Evolutionary conservation across 2,797 vertebrate species (phyloP).

Genomic region (Argya squamiceps): DNA sequence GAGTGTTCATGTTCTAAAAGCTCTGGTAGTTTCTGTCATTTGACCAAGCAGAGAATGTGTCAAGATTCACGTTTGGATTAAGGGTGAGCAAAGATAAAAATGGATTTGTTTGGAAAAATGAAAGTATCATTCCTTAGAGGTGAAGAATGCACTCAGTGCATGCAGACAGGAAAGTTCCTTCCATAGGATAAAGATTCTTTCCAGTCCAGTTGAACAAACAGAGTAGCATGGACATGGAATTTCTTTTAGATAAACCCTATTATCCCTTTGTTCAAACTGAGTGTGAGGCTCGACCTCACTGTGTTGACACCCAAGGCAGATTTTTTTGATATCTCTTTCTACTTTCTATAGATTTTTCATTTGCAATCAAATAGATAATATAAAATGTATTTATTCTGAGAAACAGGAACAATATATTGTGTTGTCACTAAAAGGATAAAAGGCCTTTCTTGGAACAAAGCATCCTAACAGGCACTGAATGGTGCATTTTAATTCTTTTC

Average conservation of each 20-base stretch:
- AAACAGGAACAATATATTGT: background rate
- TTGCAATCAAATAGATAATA: background rate
- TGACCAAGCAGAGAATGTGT: background rate
- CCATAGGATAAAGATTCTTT: background rate
- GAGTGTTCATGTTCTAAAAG: background rate
- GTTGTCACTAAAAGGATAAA: background rate
- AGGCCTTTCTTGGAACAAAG: conserved; percentile 9
- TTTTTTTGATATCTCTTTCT: background rate
- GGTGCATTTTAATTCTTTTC: conserved; percentile 22
- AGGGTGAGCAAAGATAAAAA: background rate
- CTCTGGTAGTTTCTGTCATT: background rate
- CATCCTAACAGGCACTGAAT: background rate
- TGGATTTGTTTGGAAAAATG: background rate
- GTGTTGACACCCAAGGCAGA: background rate
- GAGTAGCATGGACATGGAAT: background rate
- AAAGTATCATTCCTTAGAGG: background rate
- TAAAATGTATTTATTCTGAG: background rate
- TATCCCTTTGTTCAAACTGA: background rate
- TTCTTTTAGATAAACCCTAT: background rate
- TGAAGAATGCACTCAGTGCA: background rate
- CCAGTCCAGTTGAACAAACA: background rate
- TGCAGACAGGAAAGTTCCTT: background rate
- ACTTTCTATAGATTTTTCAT: background rate
- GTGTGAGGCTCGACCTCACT: background rate
- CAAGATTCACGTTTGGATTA: background rate